Conservation (phyloP, 1,140 invertebrate genomes). For the Drosophila lowei region DNA sequence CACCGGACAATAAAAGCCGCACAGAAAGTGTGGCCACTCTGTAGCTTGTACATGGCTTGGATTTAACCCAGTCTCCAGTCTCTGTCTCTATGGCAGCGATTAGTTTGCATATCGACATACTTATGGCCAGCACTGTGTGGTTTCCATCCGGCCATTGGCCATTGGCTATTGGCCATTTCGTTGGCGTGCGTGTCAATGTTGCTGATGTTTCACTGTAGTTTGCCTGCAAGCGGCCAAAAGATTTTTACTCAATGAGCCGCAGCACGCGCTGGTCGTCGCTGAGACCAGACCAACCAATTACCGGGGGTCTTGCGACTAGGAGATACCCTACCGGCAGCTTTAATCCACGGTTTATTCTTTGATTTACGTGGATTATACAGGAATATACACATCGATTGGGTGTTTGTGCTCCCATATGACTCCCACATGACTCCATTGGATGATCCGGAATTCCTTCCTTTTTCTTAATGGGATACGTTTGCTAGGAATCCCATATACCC, state of each 20-base stretch:
- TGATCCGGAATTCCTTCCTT: too few species aligned
- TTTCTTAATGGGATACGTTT: too few species aligned
- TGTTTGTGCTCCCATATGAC: too few species aligned
- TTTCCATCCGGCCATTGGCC: conserved; percentile 47
- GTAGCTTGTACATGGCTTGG: background rate
- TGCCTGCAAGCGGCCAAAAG: conserved; percentile 28
- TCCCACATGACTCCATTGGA: too few species aligned
- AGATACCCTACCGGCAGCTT: too few species aligned
- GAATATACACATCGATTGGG: too few species aligned
- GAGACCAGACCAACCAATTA: conserved; percentile 24
- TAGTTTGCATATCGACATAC: conserved; percentile 3
- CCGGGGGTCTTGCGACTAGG: too few species aligned
- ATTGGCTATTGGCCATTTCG: conserved; percentile 20
- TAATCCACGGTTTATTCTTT: too few species aligned
- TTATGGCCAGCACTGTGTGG: too few species aligned
- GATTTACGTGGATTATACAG: too few species aligned
- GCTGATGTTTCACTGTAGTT: conserved; percentile 60
- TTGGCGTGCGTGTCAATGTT: conserved; percentile 51
- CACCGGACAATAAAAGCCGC: conserved; percentile 21
- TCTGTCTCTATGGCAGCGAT: background rate
- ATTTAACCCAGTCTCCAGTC: conserved; percentile 20
- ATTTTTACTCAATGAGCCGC: conserved; percentile 74
- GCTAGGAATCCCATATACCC: too few species aligned
- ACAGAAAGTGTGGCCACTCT: background rate
- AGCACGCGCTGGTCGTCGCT: conserved; percentile 58